phyloP scores from a whole-genome alignment of 2,888 invertebrate species.

The Platerodrilus igneus region DNA sequence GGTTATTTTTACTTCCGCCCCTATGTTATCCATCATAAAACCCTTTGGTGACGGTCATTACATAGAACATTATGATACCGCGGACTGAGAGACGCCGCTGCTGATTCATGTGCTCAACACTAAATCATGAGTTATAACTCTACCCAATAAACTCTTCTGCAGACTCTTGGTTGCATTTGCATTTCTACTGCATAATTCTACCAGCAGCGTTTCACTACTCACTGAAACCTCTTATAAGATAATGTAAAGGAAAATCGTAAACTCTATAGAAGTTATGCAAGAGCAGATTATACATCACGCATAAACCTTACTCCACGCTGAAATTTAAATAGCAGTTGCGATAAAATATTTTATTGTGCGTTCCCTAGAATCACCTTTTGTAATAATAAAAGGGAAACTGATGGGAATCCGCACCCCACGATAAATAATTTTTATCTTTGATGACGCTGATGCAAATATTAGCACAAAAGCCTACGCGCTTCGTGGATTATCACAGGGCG shows the following conservation, averaged over 20 bases:
- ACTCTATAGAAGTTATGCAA: no score
- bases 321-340: slow-evolving; percentile 34
- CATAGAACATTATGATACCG: slow-evolving; percentile 34
- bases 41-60: slow-evolving; percentile 44
- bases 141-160: slow-evolving; percentile 23
- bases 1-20: slow-evolving; percentile 47
- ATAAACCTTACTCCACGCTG: slow-evolving; percentile 30
- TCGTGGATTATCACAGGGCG: slow-evolving; percentile 22
- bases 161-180: slow-evolving; percentile 7
- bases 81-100: slow-evolving; percentile 27
- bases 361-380: slow-evolving; percentile 37
- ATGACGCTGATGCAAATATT: slow-evolving; percentile 36
- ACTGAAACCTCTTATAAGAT: slow-evolving; percentile 18
- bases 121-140: slow-evolving; percentile 24
- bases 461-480: slow-evolving; percentile 26
- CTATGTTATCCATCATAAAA: slow-evolving; percentile 46
- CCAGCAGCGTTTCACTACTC: no score
- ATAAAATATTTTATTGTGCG: slow-evolving; percentile 39
- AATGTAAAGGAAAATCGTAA: no score
- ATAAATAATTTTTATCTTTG: slow-evolving; percentile 39
- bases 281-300: slow-evolving; percentile 31
- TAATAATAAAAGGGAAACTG: slow-evolving; percentile 37
- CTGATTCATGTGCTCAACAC: slow-evolving; percentile 31
- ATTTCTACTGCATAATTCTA: background rate
- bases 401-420: slow-evolving; percentile 32